Conservation (phyloP, 2,113 vertebrate genomes). For the Odontesthes bonariensis region DNA sequence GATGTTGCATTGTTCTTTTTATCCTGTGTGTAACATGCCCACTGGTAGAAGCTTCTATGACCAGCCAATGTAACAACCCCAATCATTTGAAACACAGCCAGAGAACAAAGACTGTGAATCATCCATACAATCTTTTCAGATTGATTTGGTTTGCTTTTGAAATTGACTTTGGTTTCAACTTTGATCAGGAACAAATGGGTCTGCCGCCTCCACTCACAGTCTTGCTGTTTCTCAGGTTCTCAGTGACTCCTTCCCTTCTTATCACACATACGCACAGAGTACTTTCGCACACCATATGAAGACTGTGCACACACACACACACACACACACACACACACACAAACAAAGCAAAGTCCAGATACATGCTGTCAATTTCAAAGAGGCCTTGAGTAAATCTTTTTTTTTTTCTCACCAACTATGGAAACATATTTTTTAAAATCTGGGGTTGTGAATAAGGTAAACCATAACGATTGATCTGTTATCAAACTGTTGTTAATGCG, state of each 20-base stretch:
- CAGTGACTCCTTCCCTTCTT: conserved; percentile 23
- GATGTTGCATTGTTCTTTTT: background rate
- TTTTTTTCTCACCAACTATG: conserved; percentile 14
- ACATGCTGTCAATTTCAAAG: conserved; percentile 19
- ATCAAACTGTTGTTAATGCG: background rate
- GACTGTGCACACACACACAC: conserved; percentile 7
- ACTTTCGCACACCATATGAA: conserved; percentile 53
- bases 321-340: conserved; percentile 4
- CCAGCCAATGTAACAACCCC: conserved; percentile 4
- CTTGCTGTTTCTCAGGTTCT: conserved; percentile 55
- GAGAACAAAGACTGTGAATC: conserved; percentile 39
- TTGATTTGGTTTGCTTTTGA: conserved; percentile 49
- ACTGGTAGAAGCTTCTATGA: conserved; percentile 14
- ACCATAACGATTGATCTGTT: conserved; percentile 21
- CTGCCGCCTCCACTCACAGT: conserved; percentile 44
- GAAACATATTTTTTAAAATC: background rate
- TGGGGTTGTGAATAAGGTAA: conserved; percentile 16
- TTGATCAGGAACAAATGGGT: conserved; percentile 65
- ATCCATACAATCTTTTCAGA: conserved; percentile 26
- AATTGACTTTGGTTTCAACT: conserved; percentile 60
- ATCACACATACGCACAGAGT: conserved; percentile 28
- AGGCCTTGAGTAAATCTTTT: conserved; percentile 10
- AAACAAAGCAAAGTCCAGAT: conserved; percentile 4
- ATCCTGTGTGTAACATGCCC: background rate
- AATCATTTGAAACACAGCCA: conserved; percentile 20